phyloP scores from a whole-genome alignment of 2,113 vertebrate species.

The Apeltes quadracus region DNA sequence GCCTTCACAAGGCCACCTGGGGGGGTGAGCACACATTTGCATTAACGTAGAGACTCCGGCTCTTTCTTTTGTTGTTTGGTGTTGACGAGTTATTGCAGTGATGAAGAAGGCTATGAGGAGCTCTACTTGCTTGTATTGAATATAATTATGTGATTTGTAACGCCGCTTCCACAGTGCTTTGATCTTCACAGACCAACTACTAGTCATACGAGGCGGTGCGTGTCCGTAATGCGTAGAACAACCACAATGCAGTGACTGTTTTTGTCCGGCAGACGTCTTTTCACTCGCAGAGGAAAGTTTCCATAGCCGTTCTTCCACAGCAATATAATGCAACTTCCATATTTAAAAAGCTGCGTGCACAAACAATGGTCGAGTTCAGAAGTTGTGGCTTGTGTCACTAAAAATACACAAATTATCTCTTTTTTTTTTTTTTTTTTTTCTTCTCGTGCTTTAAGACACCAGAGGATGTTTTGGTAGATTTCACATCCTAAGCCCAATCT shows the following conservation, averaged over 20 bases:
- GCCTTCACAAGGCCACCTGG: constrained; percentile 87
- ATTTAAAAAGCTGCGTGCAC: neutral
- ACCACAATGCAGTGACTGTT: neutral
- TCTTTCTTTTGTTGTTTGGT: neutral
- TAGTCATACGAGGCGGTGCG: neutral
- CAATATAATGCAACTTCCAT: neutral
- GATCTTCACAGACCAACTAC: neutral
- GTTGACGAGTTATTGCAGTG: neutral
- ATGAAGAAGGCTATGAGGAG: neutral
- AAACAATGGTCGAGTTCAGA: neutral
- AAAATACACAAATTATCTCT: neutral
- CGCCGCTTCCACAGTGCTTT: no score
- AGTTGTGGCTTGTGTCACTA: neutral
- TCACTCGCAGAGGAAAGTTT: neutral
- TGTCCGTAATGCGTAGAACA: neutral
- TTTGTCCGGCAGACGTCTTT: neutral
- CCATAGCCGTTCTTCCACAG: neutral
- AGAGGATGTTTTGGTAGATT: neutral
- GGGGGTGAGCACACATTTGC: constrained; percentile 77
- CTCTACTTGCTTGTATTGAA: no score
- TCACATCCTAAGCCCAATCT: neutral
- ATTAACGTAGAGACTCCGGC: neutral
- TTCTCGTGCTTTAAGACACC: neutral
- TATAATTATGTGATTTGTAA: neutral
- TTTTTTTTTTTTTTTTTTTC: neutral